Evolutionary conservation across 2,113 vertebrate species (phyloP), one percentile per base, ranked within the genome.

Genomic region (Pampusana beccarii): DNA sequence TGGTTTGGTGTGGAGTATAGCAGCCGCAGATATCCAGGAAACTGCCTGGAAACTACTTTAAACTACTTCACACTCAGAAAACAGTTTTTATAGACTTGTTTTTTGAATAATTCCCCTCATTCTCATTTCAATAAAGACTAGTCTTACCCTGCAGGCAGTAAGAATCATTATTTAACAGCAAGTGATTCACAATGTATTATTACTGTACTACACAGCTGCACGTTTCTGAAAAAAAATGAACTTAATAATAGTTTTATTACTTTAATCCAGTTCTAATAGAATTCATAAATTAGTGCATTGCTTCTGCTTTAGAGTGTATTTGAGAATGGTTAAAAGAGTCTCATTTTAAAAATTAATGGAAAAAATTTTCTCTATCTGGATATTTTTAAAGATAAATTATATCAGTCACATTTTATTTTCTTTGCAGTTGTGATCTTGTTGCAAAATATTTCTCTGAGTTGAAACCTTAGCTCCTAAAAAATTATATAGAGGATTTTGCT

Each of bases 181-280:
- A 60, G 11, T 54, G 42, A 91, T 93, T 95, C 69, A 70, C 33
- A 50, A 0, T 80, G 33, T 86, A 42, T 57, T 89, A 56, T 60
- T 92, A 53, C 21, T 93, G n/a, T 60, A 40, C 81, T 85, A 62
- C 24, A 80, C 18, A 70, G 34, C 51, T 75, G 69, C 46, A 70
- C 4, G 12, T 93, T 93, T 93, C 62, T 89, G 40, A 61, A 44
- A 82, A 94, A 91, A 94, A 94, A 48, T 46, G 31, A 67, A 80
- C 40, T 57, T 95, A 91, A 66, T 95, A 80, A 73, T 65, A 65
- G 65, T 54, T 92, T 90, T 90, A 89, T 67, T 90, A 38, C 64
- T 88, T 96, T 89, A 94, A 42, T 78, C 25, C 58, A 53, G 5
- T 91, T 86, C 71, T 72, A 94, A 86, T 33, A 86, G 29, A 92